Conservation (phyloP, 2,888 invertebrate genomes). For the Tetheella fluctuosa region DNA sequence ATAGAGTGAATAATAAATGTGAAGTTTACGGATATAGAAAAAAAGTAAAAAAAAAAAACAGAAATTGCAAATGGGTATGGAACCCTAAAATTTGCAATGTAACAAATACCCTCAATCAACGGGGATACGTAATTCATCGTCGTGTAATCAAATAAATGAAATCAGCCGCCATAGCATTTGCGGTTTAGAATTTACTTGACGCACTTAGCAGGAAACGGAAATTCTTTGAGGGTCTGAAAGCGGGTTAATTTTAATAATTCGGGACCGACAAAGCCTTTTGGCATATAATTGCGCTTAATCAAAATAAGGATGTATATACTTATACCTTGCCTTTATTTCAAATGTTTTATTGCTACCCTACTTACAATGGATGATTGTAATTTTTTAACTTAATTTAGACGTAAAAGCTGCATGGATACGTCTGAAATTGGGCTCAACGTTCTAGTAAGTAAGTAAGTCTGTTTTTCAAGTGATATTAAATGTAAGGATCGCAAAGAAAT, state of each 20-base stretch:
- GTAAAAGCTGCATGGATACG: too few species aligned
- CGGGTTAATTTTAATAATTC: constrained; percentile 41
- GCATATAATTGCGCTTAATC: constrained; percentile 28
- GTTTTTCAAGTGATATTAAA: too few species aligned
- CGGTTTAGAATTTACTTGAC: constrained; percentile 20
- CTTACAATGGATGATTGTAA: not conserved
- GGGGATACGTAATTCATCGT: not conserved
- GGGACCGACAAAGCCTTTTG: constrained; percentile 18
- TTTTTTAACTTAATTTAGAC: not conserved
- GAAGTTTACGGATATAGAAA: too few species aligned
- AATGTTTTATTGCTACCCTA: not conserved
- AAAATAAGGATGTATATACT: constrained; percentile 24
- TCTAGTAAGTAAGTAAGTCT: too few species aligned
- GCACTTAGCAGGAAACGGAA: constrained; percentile 34
- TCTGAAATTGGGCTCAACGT: too few species aligned
- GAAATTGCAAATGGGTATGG: too few species aligned
- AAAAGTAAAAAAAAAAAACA: too few species aligned
- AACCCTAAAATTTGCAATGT: not conserved
- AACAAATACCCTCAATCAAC: not conserved
- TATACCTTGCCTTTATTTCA: not conserved
- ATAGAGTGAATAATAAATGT: too few species aligned
- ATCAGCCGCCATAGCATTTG: constrained; percentile 20
- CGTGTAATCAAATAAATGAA: not conserved
- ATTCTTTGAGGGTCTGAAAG: constrained; percentile 28
- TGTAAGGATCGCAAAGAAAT: too few species aligned